Percentiles rank a stretch among this genome's conserved stretches.
Evolutionary conservation across 2,113 vertebrate species (phyloP).

Genomic region (Ardeotis arabs): DNA sequence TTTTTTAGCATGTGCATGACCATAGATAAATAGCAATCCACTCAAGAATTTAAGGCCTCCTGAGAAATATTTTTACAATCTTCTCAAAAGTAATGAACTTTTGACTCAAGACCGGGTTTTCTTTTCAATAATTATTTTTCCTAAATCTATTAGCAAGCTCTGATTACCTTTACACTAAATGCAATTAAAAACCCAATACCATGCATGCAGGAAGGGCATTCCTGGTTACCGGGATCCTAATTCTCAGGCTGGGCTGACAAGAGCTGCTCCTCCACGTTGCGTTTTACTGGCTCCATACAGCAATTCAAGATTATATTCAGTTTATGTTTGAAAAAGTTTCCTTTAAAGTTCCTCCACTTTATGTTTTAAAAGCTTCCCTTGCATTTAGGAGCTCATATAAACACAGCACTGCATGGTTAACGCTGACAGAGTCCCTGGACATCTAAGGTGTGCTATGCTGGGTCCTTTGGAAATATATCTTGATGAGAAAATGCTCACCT

Average conservation of each 20-base stretch:
- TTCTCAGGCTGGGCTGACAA: not conserved
- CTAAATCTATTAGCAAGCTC: not conserved
- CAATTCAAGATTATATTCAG: not conserved
- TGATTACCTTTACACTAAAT: conserved; percentile 7
- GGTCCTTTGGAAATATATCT: not conserved
- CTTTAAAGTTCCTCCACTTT: not conserved
- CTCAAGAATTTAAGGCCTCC: conserved; percentile 19
- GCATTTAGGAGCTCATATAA: not conserved
- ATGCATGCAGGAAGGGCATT: not conserved
- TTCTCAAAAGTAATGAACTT: conserved; percentile 9
- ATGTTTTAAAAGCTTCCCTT: not conserved
- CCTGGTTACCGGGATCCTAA: not conserved
- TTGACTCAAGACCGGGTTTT: not conserved
- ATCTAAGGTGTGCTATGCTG: not conserved
- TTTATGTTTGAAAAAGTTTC: not conserved
- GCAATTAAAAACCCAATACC: not conserved
- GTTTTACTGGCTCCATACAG: not conserved
- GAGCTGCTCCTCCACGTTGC: not conserved
- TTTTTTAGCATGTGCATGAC: conserved; percentile 28
- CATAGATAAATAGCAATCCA: conserved; percentile 29
- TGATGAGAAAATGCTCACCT: not conserved
- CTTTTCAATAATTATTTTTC: conserved; percentile 1
- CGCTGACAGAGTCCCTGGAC: not conserved
- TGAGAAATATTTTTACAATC: conserved; percentile 21
- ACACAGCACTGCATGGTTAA: not conserved